phyloP scores from a whole-genome alignment of 1,140 invertebrate species.

The Caenorhabditis briggsae region DNA sequence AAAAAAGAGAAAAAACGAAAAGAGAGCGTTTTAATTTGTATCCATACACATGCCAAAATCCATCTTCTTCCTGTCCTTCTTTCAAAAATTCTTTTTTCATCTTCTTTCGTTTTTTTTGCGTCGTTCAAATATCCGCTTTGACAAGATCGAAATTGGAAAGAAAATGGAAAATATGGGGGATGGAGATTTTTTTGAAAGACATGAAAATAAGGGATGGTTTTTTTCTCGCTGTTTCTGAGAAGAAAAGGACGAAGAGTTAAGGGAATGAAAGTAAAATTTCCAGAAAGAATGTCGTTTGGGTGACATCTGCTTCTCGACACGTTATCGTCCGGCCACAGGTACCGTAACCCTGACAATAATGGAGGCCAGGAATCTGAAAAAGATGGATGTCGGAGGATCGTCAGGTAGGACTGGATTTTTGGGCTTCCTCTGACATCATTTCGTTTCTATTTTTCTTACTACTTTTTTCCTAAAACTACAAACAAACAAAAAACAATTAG shows the following conservation, averaged over 20 bases:
- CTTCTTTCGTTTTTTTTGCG: background rate
- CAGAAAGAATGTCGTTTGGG: slow-evolving; percentile 80
- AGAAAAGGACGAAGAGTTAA: no score
- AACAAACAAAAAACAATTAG: slow-evolving; percentile 38
- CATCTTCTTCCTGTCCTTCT: slow-evolving; percentile 28
- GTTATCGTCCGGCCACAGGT: slow-evolving; percentile 87
- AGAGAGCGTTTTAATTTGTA: slow-evolving; percentile 45
- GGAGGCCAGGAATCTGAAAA: slow-evolving; percentile 86
- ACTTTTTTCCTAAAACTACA: background rate
- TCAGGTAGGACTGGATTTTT: slow-evolving; percentile 81
- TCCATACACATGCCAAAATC: slow-evolving; percentile 40
- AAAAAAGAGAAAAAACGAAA: no score
- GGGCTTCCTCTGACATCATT: background rate
- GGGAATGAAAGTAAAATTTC: slow-evolving; percentile 2
- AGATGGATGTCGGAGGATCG: slow-evolving; percentile 86
- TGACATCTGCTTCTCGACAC: slow-evolving; percentile 85
- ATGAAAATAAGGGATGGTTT: background rate
- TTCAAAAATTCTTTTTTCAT: slow-evolving; percentile 42
- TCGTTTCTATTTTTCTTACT: background rate
- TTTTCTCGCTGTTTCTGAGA: no score
- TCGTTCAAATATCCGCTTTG: background rate
- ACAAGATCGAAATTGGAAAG: background rate
- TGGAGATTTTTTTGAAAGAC: background rate
- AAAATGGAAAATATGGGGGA: background rate
- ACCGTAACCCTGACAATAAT: slow-evolving; percentile 86